Conservation (phyloP, 2,888 invertebrate species). For the Acrobasis suavella region DNA sequence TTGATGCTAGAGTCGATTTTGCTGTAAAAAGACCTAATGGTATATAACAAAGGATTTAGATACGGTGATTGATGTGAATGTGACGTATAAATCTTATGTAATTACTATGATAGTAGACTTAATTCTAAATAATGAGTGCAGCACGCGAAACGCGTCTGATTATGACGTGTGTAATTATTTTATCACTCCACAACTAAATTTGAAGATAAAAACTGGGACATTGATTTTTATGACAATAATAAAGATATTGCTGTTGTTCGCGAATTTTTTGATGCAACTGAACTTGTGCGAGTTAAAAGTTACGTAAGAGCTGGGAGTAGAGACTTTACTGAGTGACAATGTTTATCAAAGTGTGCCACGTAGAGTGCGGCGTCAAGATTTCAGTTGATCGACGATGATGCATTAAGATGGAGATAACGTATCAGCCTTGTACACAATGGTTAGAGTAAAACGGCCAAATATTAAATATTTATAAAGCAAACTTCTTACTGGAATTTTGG, state of each 20-base stretch:
- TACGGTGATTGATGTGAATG: conserved; percentile 49
- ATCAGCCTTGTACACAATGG: conserved; percentile 38
- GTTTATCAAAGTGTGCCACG: conserved; percentile 57
- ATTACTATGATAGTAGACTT: conserved; percentile 32
- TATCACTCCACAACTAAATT: conserved; percentile 4
- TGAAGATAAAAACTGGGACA: conserved; percentile 2
- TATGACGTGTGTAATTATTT: conserved; percentile 22
- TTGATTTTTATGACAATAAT: conserved; percentile 8
- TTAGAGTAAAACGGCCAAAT: conserved; percentile 32
- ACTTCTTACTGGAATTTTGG: conserved; percentile 30
- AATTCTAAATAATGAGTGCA: conserved; percentile 31
- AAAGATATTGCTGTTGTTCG: neutral
- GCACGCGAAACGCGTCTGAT: conserved; percentile 26
- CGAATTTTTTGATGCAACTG: conserved; percentile 11
- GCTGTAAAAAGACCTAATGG: conserved; percentile 32
- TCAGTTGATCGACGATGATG: conserved; percentile 73
- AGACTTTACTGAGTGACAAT: conserved; percentile 40
- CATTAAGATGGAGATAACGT: conserved; percentile 59
- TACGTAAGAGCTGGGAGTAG: conserved; percentile 29
- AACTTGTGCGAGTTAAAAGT: conserved; percentile 21
- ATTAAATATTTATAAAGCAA: conserved; percentile 44
- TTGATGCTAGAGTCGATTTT: conserved; percentile 46
- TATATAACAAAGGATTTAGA: conserved; percentile 46
- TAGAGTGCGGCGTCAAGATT: conserved; percentile 60
- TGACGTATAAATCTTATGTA: conserved; percentile 36